These are phyloP conservation scores for Hydrolagus colliei DNA, from an alignment of 2,797 vertebrate genomes.

Conservation along the genomic window DNA sequence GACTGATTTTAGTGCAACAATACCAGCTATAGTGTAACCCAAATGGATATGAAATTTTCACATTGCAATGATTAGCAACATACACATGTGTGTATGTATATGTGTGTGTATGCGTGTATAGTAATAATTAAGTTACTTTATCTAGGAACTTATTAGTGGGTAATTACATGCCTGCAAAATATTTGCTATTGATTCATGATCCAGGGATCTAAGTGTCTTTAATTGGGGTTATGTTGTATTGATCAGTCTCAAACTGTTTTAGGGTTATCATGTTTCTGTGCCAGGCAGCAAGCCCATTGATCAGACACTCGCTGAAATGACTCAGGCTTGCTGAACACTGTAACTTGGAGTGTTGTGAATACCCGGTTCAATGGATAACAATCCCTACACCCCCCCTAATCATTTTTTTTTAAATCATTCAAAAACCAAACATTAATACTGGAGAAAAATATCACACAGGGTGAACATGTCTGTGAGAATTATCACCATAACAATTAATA, in stretches of 20 bases:
- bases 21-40: not conserved
- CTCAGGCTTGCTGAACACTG: not conserved
- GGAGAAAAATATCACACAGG: too few relatives aligned
- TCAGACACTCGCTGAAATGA: not conserved
- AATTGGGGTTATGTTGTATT: constrained; percentile 21
- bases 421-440: not conserved
- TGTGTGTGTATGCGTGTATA: too few relatives aligned
- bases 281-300: not conserved
- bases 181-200: not conserved
- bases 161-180: not conserved
- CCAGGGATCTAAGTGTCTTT: not conserved
- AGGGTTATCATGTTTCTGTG: constrained; percentile 1
- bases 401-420: not conserved
- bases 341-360: constrained; percentile 7
- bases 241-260: not conserved
- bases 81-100: not conserved
- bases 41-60: not conserved
- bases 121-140: not conserved
- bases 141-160: not conserved
- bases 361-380: constrained; percentile 8
- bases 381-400: not conserved
- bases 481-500: too few relatives aligned
- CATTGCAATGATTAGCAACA: not conserved
- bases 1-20: not conserved
- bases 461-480: too few relatives aligned